These are phyloP conservation scores for Propsilocerus akamusi DNA, from an alignment of 1,140 invertebrate species.

Conservation along the genomic window DNA sequence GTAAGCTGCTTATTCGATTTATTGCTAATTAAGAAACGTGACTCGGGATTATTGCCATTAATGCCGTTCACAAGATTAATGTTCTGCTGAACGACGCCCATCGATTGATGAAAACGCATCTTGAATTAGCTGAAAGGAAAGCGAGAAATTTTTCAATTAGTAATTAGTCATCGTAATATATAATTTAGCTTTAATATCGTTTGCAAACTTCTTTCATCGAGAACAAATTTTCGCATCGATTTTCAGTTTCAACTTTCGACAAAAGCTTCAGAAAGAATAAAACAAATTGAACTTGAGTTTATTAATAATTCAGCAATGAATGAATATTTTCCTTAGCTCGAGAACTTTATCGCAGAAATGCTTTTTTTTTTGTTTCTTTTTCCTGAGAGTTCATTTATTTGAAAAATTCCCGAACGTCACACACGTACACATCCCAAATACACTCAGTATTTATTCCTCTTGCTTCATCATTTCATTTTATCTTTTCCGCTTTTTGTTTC, in stretches of 20 bases:
- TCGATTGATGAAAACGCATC: neutral
- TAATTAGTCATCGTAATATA: no score
- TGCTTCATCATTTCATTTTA: no score
- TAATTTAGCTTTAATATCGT: neutral
- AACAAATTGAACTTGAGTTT: conserved; percentile 3
- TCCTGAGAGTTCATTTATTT: no score
- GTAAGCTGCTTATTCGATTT: neutral
- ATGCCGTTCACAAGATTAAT: neutral
- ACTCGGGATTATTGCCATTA: neutral
- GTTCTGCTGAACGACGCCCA: neutral
- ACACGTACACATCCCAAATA: no score
- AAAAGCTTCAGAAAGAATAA: neutral
- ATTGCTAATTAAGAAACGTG: neutral
- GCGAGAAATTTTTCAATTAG: neutral
- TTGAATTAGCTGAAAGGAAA: neutral
- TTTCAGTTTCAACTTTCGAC: neutral
- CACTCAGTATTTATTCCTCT: no score
- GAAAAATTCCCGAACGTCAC: no score
- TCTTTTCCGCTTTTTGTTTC: no score
- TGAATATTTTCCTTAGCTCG: neutral
- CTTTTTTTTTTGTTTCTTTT: no score
- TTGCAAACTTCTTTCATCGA: neutral
- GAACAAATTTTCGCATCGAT: neutral
- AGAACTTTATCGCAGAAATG: no score
- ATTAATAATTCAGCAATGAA: conserved; percentile 2